Evolutionary conservation across 2,888 invertebrate genomes (phyloP).

Genomic region (Aplocera efformata): DNA sequence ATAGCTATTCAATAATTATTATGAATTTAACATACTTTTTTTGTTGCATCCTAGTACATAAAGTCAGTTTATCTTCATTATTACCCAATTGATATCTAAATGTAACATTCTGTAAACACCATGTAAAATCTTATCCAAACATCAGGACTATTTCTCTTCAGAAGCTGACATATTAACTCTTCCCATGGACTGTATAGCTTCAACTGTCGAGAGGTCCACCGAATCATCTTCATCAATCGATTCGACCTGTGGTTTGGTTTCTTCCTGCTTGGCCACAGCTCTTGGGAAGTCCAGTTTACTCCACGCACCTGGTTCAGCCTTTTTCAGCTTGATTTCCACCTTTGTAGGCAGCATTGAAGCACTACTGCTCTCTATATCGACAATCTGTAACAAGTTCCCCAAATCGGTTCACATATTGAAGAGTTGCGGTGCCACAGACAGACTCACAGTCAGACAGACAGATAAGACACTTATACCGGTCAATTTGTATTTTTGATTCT

Average conservation of each 20-base stretch:
- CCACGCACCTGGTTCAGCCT: slow-evolving; percentile 93
- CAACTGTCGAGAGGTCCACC: slow-evolving; percentile 88
- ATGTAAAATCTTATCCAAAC: background rate
- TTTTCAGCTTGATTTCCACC: slow-evolving; percentile 94
- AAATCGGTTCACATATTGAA: background rate
- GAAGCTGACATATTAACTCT: slow-evolving; percentile 59
- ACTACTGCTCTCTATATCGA: slow-evolving; percentile 85
- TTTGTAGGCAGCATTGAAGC: slow-evolving; percentile 93
- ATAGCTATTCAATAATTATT: too few species aligned
- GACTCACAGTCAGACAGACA: too few species aligned
- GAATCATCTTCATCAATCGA: slow-evolving; percentile 76
- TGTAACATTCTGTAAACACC: too few species aligned
- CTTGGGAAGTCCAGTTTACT: slow-evolving; percentile 84
- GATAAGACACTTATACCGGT: too few species aligned
- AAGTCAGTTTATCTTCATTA: too few species aligned
- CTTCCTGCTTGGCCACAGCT: slow-evolving; percentile 41
- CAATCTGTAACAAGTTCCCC: slow-evolving; percentile 82
- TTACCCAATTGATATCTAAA: too few species aligned
- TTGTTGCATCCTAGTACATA: too few species aligned
- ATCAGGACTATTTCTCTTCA: background rate
- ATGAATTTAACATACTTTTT: too few species aligned
- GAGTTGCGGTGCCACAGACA: too few species aligned
- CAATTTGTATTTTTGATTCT: too few species aligned
- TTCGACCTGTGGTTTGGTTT: slow-evolving; percentile 30
- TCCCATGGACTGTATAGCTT: slow-evolving; percentile 66